A percentile compares a stretch with the other conserved stretches of the same genome.
Conservation (phyloP, 2,888 invertebrate genomes). For the Bursaphelenchus okinawaensis region DNA sequence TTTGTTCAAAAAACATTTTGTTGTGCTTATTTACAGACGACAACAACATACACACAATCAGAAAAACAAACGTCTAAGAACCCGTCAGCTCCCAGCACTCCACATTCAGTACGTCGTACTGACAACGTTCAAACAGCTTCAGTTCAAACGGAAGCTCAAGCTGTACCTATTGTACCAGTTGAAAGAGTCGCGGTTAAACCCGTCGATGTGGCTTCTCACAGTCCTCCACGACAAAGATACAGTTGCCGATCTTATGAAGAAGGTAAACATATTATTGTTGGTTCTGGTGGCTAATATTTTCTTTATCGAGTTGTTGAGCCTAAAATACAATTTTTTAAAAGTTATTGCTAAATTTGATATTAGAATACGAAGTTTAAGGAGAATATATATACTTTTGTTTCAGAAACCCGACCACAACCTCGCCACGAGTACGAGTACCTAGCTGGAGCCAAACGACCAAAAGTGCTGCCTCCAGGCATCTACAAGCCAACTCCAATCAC, state of each 20-base stretch:
- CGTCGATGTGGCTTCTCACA: too few relatives aligned
- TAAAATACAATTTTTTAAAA: too few relatives aligned
- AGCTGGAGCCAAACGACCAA: slow-evolving; percentile 7
- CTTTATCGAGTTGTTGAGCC: too few relatives aligned
- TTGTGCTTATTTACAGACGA: slow-evolving; percentile 2
- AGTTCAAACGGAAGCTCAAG: not conserved
- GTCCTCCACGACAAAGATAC: too few relatives aligned
- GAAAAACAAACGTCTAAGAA: not conserved
- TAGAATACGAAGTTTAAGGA: too few relatives aligned
- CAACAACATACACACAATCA: not conserved
- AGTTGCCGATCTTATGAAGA: too few relatives aligned
- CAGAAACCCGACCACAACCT: not conserved
- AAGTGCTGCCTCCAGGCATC: slow-evolving; percentile 20
- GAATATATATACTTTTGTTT: too few relatives aligned
- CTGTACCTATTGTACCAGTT: not conserved
- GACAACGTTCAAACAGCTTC: not conserved
- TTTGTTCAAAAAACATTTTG: not conserved
- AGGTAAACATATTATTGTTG: too few relatives aligned
- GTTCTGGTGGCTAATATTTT: too few relatives aligned
- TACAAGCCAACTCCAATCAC: slow-evolving; percentile 19
- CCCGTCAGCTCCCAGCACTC: not conserved
- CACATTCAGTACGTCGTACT: not conserved
- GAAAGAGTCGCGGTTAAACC: too few relatives aligned
- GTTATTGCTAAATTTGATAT: too few relatives aligned
- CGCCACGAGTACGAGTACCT: not conserved